Percentiles rank a stretch among this genome's conserved stretches.
phyloP scores from a whole-genome alignment of 2,113 vertebrate genomes.

The Pelusios castaneus region DNA sequence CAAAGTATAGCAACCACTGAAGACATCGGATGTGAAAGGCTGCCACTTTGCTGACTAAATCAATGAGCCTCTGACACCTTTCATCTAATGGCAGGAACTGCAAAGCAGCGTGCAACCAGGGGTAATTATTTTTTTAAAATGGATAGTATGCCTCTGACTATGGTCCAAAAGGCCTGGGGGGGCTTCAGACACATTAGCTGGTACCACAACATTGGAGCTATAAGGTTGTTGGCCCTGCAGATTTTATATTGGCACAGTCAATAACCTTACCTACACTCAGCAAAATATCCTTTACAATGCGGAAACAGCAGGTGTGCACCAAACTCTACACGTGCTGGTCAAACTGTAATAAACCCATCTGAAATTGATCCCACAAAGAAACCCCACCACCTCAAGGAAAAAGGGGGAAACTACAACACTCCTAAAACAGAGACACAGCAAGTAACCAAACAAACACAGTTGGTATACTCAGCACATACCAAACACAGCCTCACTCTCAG shows the following conservation, averaged over 20 bases:
- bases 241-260: not conserved
- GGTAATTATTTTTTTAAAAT: too few relatives aligned
- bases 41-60: too few relatives aligned
- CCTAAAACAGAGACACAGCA: not conserved
- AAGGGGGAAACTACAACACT: not conserved
- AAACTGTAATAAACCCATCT: not conserved
- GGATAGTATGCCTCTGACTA: too few relatives aligned
- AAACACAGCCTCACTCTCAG: not conserved
- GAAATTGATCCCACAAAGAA: not conserved
- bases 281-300: not conserved
- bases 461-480: not conserved
- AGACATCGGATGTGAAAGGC: too few relatives aligned
- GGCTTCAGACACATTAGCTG: too few relatives aligned
- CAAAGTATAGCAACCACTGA: too few relatives aligned
- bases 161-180: too few relatives aligned
- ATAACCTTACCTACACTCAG: not conserved
- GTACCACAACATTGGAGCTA: too few relatives aligned
- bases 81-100: too few relatives aligned
- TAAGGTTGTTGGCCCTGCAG: not conserved
- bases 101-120: too few relatives aligned
- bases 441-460: not conserved
- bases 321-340: not conserved
- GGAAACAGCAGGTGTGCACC: not conserved
- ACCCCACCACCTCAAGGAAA: not conserved
- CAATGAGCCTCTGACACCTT: too few relatives aligned